These are phyloP conservation scores for Cottus gobio DNA, from an alignment of 2,113 vertebrate genomes.

Conservation along the genomic window DNA sequence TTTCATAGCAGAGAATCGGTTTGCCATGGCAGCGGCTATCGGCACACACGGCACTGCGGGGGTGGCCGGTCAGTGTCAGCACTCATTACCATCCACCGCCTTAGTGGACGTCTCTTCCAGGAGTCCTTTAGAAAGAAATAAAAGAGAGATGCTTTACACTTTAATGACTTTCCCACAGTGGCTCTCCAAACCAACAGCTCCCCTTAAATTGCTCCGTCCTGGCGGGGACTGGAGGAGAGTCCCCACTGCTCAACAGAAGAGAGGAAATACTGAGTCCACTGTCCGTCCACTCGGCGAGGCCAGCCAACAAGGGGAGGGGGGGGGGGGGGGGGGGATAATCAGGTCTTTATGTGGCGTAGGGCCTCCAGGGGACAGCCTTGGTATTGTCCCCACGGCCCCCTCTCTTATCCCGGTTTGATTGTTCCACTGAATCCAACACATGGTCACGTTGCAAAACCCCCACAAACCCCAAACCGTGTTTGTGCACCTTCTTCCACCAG, in stretches of 20 bases:
- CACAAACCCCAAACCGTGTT: slow-evolving; percentile 33
- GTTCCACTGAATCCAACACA: slow-evolving; percentile 57
- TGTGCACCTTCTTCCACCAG: slow-evolving; percentile 2
- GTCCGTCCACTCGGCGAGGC: slow-evolving; percentile 70
- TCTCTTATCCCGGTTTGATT: slow-evolving; percentile 58
- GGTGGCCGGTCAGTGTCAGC: slow-evolving; percentile 74
- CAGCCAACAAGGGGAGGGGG: slow-evolving; percentile 64
- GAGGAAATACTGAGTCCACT: slow-evolving; percentile 79
- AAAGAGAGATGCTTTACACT: slow-evolving; percentile 82
- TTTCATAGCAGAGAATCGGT: slow-evolving; percentile 34
- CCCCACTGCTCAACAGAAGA: slow-evolving; percentile 67
- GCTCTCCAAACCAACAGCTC: slow-evolving; percentile 72
- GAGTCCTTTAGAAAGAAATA: slow-evolving; percentile 69
- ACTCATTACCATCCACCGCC: slow-evolving; percentile 74
- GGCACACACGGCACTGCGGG: slow-evolving; percentile 46
- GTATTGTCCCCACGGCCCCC: slow-evolving; percentile 64
- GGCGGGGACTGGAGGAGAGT: slow-evolving; percentile 65
- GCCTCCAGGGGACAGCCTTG: slow-evolving; percentile 72
- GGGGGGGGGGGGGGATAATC: slow-evolving; percentile 64
- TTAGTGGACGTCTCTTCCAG: slow-evolving; percentile 71
- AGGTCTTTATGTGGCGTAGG: slow-evolving; percentile 79
- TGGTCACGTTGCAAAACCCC: slow-evolving; percentile 60
- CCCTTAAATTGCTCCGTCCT: slow-evolving; percentile 67
- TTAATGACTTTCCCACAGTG: slow-evolving; percentile 87
- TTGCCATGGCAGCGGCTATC: slow-evolving; percentile 73